Conservation (phyloP, 2,113 vertebrate species). For the Amphiprion percula region DNA sequence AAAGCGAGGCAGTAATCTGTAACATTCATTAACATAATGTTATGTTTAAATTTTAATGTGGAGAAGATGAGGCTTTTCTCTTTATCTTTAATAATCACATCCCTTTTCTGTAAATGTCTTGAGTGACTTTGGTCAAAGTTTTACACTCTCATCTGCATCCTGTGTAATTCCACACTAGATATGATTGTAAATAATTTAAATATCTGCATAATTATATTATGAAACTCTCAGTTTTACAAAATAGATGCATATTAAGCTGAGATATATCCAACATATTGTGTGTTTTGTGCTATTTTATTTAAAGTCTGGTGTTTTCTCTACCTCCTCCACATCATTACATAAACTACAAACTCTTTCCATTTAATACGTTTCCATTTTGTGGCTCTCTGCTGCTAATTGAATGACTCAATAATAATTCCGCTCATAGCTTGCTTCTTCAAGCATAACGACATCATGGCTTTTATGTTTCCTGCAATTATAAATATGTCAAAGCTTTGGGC, state of each 20-base stretch:
- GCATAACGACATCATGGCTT: background rate
- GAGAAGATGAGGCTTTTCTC: background rate
- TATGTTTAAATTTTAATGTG: constrained; percentile 7
- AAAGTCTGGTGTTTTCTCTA: background rate
- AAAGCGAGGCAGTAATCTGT: background rate
- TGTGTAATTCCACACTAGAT: background rate
- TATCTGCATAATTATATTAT: background rate
- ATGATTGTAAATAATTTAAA: background rate
- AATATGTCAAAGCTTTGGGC: background rate
- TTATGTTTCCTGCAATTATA: background rate
- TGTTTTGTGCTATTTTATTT: background rate
- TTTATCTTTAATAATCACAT: background rate
- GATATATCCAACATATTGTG: background rate
- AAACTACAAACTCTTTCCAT: background rate
- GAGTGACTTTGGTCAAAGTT: constrained; percentile 1
- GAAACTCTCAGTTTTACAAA: too few relatives aligned
- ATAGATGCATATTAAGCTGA: too few relatives aligned
- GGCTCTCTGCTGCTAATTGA: background rate
- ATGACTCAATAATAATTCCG: background rate
- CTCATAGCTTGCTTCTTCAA: background rate
- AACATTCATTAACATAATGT: constrained; percentile 26
- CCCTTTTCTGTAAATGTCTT: background rate
- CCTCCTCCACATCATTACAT: background rate
- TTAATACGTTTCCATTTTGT: background rate
- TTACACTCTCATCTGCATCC: background rate